phyloP scores from a whole-genome alignment of 53 echinoderm and acorn worm species.

The Apostichopus leukothele region DNA sequence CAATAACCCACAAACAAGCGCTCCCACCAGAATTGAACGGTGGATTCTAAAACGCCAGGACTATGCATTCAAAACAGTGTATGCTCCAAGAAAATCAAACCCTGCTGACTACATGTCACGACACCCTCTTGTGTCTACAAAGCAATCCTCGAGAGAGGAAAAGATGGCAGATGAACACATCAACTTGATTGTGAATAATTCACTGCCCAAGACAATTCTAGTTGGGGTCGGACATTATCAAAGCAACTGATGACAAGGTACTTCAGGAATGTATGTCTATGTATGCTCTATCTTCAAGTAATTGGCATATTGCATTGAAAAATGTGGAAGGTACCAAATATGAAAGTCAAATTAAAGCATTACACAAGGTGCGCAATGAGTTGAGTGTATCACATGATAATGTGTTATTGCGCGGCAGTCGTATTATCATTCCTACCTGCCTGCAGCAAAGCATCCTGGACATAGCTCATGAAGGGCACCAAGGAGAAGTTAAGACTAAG shows the following conservation, averaged over 20 bases:
- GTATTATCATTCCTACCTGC: conserved; percentile 59
- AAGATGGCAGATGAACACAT: conserved; percentile 55
- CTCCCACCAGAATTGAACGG: conserved; percentile 56
- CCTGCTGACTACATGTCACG: conserved; percentile 71
- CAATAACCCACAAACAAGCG: conserved; percentile 42
- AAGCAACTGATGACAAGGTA: conserved; percentile 28
- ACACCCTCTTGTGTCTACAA: conserved; percentile 38
- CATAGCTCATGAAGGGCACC: conserved; percentile 75
- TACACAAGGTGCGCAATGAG: conserved; percentile 56
- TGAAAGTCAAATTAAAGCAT: conserved; percentile 39
- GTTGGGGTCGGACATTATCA: conserved; percentile 10
- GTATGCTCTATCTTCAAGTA: background rate
- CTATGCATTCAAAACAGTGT: conserved; percentile 52
- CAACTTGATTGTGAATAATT: conserved; percentile 33
- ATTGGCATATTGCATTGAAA: background rate
- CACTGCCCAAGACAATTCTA: conserved; percentile 49
- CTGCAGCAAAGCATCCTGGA: conserved; percentile 55
- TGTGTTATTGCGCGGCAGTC: conserved; percentile 61
- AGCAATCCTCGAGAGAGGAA: conserved; percentile 9
- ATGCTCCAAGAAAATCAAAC: conserved; percentile 53
- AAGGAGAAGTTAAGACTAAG: conserved; percentile 71
- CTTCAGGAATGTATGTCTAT: conserved; percentile 56
- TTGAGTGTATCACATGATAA: conserved; percentile 49
- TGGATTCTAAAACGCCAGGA: conserved; percentile 60
- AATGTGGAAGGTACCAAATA: background rate